These are phyloP conservation scores for Natrix natrix DNA, from an alignment of 2,797 vertebrate genomes.

Conservation along the genomic window DNA sequence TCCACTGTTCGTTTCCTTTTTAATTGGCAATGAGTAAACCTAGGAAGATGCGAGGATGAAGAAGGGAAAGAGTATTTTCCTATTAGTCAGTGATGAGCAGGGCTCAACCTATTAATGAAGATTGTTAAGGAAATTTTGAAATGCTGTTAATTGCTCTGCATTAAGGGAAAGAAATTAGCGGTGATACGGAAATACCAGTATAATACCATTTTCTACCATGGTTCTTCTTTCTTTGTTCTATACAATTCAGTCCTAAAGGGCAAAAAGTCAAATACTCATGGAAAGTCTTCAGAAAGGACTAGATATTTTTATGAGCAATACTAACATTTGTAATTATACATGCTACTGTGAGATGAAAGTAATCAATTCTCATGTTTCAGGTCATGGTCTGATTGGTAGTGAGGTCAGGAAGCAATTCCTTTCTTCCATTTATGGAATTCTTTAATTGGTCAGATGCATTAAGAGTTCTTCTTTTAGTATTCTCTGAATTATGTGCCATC, in stretches of 20 bases:
- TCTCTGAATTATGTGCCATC: conserved; percentile 48
- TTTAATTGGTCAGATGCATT: conserved; percentile 70
- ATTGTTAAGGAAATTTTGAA: not conserved
- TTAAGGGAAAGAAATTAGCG: not conserved
- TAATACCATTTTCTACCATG: fast-evolving
- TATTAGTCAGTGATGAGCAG: not conserved
- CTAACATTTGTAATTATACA: conserved; percentile 62
- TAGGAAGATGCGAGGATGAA: not conserved
- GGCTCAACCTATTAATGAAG: not conserved
- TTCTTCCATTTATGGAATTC: conserved; percentile 64
- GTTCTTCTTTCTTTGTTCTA: fast-evolving
- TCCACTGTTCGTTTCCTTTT: not conserved
- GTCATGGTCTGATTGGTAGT: conserved; percentile 68
- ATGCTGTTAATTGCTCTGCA: not conserved
- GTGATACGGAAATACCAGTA: not conserved
- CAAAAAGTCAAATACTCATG: conserved; percentile 56
- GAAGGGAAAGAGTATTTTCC: not conserved
- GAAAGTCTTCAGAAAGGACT: conserved; percentile 44
- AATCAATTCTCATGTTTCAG: conserved; percentile 70
- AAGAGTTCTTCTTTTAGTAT: conserved; percentile 52
- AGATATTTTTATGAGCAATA: conserved; percentile 68
- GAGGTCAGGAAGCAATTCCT: conserved; percentile 63
- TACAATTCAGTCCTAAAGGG: conserved; percentile 50
- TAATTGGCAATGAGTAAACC: not conserved
- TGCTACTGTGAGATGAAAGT: conserved; percentile 57